Evolutionary conservation across 2,113 vertebrate species (phyloP).

Genomic region (Nerophis lumbriciformis): DNA sequence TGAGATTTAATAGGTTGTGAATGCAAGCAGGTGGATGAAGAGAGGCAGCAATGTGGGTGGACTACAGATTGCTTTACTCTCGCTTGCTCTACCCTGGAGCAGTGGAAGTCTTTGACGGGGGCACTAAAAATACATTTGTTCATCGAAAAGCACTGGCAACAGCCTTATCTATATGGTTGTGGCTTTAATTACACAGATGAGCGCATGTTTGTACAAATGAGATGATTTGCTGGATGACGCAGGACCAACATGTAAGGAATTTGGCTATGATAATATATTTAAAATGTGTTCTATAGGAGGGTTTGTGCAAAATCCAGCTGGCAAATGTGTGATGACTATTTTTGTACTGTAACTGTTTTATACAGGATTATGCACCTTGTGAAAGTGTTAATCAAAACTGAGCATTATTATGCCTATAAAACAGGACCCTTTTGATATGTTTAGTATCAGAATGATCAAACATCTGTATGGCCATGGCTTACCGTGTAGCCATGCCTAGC

Average conservation of each 20-base stretch:
- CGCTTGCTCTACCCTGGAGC: constrained; percentile 42
- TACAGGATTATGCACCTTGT: no score
- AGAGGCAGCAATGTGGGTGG: constrained; percentile 60
- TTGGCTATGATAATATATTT: not conserved
- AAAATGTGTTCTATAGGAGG: no score
- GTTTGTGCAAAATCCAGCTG: not conserved
- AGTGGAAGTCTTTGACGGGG: constrained; percentile 47
- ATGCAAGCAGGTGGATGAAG: constrained; percentile 50
- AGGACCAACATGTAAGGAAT: constrained; percentile 20
- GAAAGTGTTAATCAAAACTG: no score
- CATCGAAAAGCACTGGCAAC: constrained; percentile 44
- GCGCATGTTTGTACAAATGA: constrained; percentile 40
- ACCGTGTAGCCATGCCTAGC: constrained; percentile 92
- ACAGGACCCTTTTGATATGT: no score
- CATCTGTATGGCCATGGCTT: constrained; percentile 11
- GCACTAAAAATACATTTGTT: constrained; percentile 20
- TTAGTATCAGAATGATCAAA: not conserved
- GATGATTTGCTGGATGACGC: constrained; percentile 38
- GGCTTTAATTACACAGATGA: constrained; percentile 51
- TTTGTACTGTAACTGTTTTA: not conserved
- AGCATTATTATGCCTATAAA: no score
- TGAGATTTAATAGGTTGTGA: constrained; percentile 61
- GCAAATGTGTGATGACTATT: not conserved
- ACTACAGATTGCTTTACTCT: constrained; percentile 51
- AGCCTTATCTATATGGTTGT: constrained; percentile 47